A percentile compares a stretch with the other conserved stretches of the same genome.
These are phyloP conservation scores for Miltochrista miniata DNA, from an alignment of 2,888 invertebrate species.

Conservation along the genomic window DNA sequence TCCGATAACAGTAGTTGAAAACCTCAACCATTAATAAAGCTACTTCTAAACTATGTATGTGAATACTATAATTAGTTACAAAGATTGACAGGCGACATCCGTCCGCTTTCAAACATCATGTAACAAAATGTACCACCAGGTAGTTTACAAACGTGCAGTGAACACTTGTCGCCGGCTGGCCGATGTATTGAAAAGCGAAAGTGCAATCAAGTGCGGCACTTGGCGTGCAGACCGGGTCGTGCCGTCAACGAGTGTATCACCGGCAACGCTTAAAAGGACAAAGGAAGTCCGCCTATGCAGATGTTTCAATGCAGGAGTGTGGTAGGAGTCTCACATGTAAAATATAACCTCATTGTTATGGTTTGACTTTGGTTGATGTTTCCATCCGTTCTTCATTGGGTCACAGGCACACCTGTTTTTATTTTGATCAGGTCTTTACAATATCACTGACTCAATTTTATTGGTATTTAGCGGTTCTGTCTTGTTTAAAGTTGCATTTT, in stretches of 20 bases:
- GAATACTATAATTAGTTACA: not conserved
- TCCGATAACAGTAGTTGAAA: not conserved
- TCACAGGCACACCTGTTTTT: not conserved
- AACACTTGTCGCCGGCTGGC: conserved; percentile 35
- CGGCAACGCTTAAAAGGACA: conserved; percentile 50
- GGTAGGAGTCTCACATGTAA: conserved; percentile 26
- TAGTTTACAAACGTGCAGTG: conserved; percentile 22
- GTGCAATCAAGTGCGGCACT: conserved; percentile 60
- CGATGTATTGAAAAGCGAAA: conserved; percentile 66
- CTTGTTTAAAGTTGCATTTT: too few species aligned
- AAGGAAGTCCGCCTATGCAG: conserved; percentile 48
- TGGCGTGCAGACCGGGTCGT: conserved; percentile 31
- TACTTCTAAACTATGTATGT: not conserved
- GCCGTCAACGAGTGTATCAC: conserved; percentile 35
- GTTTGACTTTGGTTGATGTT: not conserved
- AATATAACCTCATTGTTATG: conserved; percentile 15
- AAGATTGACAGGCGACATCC: conserved; percentile 8
- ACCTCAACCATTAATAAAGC: not conserved
- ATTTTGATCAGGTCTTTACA: too few species aligned
- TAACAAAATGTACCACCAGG: conserved; percentile 17
- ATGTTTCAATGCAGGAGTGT: conserved; percentile 23
- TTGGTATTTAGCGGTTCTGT: too few species aligned
- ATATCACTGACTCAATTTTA: too few species aligned
- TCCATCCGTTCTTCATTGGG: not conserved
- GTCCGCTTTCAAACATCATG: conserved; percentile 7